Evolutionary conservation across 2,113 vertebrate genomes (phyloP), one percentile per base, ranked within the genome.

Genomic region (Candoia aspera): DNA sequence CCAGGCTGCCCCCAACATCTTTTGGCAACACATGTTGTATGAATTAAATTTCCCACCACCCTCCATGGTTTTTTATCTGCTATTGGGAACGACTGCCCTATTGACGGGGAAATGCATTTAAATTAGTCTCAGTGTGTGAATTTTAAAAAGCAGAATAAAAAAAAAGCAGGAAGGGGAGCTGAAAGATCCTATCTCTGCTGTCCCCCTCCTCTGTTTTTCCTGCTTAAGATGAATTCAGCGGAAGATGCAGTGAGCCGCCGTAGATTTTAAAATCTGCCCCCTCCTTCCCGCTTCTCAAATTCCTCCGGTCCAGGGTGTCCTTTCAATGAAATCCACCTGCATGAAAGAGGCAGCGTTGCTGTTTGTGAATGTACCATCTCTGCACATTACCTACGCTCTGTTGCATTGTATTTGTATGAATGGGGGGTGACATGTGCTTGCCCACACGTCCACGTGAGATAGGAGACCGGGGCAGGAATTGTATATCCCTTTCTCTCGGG

Each of bases 381-480:
- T 87, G 95, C 96, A 91, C 94, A 97, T 97, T 97, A 97, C 97
- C 95, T 90, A 97, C 95, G 97, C 94, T 90, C 96, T 60, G 0
- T 92, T 94, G 97, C 97, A 96, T 96, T 96, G 97, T 96, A 96
- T 97, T 97, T 97, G 97, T 96, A 97, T 98, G 98, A 98, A 98
- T 98, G 98, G 96, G 86, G 97, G 97, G 96, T 95, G 96, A 96
- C 96, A 97, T 96, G 96, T 97, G 97, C 96, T 97, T 98, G 97
- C 95, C 97, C 97, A 97, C 96, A 96, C 95, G 95, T 97, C 96
- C 97, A 97, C 97, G 96, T 98, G 98, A 97, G 97, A 93, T 96
- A 96, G 96, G 97, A 96, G 94, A 89, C 42, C 42, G 92, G 91
- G 95, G 49, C 94, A 93, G 92, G 94, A 93, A 93, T 62, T 86